Conservation (phyloP, 2,888 invertebrate genomes). For the Leucophenga maculata region DNA sequence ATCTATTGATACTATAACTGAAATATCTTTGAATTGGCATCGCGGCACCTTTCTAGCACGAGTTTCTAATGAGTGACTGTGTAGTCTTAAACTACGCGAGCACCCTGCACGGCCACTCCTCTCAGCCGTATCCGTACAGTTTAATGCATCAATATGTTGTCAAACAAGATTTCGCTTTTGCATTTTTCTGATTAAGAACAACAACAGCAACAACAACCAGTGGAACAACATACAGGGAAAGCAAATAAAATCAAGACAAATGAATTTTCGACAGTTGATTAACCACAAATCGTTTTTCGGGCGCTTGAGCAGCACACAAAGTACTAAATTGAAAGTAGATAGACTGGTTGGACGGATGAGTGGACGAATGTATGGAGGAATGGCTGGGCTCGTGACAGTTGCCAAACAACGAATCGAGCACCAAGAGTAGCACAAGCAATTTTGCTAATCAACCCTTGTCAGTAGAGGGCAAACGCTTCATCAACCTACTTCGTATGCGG, state of each 20-base stretch:
- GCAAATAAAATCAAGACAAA: conserved; percentile 33
- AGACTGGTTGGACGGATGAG: not conserved
- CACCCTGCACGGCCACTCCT: not conserved
- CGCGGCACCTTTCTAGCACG: too few relatives aligned
- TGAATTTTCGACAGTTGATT: conserved; percentile 52
- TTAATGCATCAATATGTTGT: not conserved
- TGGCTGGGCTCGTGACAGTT: conserved; percentile 35
- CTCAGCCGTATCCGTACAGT: too few relatives aligned
- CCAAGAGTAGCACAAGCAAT: conserved; percentile 23
- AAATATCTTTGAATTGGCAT: too few relatives aligned
- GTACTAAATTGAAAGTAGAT: not conserved
- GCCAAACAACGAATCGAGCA: conserved; percentile 34
- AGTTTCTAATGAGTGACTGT: not conserved
- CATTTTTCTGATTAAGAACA: not conserved
- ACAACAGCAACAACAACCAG: not conserved
- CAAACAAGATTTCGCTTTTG: conserved; percentile 1
- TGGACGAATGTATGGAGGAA: conserved; percentile 11
- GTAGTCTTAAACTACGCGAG: not conserved
- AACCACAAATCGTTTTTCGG: conserved; percentile 45
- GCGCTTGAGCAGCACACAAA: conserved; percentile 39
- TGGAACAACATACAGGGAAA: not conserved
- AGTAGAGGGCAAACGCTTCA: conserved; percentile 29
- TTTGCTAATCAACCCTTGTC: conserved; percentile 52
- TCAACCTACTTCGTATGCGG: not conserved
- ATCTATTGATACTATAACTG: too few relatives aligned